Base-by-base conservation (phyloP, 2,797 vertebrate genomes). In the Glossophaga mutica region DNA sequence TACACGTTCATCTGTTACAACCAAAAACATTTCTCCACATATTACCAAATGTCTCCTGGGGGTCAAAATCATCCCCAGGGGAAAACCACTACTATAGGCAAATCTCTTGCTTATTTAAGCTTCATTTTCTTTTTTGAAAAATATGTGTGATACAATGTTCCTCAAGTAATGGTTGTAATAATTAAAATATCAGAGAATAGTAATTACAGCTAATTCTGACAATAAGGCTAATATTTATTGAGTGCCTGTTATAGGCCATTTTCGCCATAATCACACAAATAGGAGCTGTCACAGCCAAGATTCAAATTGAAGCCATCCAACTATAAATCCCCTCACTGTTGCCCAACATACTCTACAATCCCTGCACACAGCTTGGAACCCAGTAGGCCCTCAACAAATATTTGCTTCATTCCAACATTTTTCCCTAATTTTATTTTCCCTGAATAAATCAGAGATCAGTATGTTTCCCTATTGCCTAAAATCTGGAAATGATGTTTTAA, bases 161-260 rank as follows among this genome's bases (percentile, higher is more conserved):
- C 18, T 68, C n/a, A 86, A 90, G 79, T 88, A 92, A 88, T n/a
- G 37, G 26, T 15, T 87, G 0, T 6, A 81, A 46, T 81, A 83
- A 74, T 67, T 87, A 89, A 70, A 87, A 71, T 37, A 95, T 42
- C 85, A 90, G 94, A 88, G 77, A 88, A 82, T 3, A 82, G 59
- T 37, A 39, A 94, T 68, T 74, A 59, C 12, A 57, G 73, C 74
- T 29, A 57, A 44, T 52, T 70, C 46, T 90, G 62, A 90, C 3
- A 44, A 82, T 4, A 90, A 87, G 29, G 32, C 57, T 82, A 85
- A 57, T 32, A 77, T 70, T 57, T 55, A 78, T 32, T 52, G 42
- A 92, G 37, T 32, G 32, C 19, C 71, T 6, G 46, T 57, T 81
- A 39, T 42, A 6, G 22, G 10, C 39, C 55, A 26, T 44, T 87